Base-by-base conservation (phyloP, 2,888 invertebrate species). In the Caenorhabditis imperialis region DNA sequence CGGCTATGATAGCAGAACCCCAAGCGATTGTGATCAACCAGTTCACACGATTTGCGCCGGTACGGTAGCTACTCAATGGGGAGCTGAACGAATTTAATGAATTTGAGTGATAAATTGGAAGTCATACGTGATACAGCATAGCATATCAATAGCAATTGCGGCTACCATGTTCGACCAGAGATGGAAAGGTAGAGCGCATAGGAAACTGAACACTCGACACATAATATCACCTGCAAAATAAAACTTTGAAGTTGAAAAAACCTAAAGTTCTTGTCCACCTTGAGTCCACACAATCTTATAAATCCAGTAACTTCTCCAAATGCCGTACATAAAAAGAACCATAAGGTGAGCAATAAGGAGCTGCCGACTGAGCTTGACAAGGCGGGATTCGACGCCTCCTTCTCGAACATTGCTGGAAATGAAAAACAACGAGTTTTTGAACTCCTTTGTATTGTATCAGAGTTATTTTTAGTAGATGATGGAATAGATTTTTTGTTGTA, bases 91-190 rank as follows among this genome's bases (percentile, higher is more conserved):
- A 20, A 7, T 30, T 37, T 42, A 50, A 44, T 55, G 16, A 47
- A 44, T 62, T 42, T 44, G 4, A 12, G n/a, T 22, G 20, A 12
- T 27, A 42, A 48, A 10, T 51, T 23, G 42, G n/a, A 25, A 14
- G 37, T 44, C 75, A 75, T 65, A 83, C 83, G 78, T 76, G 38
- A 85, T 84, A 55, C 84, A 85, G 54, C 78, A 85, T 8, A 85
- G 75, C 85, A 85, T 85, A 47, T 85, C 85, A 38, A 84, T 73
- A 42, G 85, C 85, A 40, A 85, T 82, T 7, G 84, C 84, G 5
- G 85, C 85, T 2, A 85, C 85, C 73, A 85, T 78, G 45, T 85
- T 85, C 40, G 84, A 84, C 85, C 85, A 85, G 27, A 85, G 75
- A 73, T 85, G 85, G 58, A 85, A 85, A 6, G 85, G 85, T 16